These are phyloP conservation scores for Rattus rattus DNA, from an alignment of 2,113 vertebrate genomes.

Conservation along the genomic window DNA sequence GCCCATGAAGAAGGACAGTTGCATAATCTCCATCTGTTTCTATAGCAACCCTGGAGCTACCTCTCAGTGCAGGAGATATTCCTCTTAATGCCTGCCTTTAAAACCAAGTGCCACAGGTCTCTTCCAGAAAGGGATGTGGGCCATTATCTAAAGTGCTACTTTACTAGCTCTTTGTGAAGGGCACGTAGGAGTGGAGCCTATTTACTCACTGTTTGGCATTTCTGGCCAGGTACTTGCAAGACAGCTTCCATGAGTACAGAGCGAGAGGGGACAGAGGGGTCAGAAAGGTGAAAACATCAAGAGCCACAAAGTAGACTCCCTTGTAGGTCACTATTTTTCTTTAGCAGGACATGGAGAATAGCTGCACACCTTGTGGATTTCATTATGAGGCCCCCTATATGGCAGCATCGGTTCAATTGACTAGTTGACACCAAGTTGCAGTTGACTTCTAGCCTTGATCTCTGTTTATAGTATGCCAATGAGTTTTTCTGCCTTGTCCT, in stretches of 20 bases:
- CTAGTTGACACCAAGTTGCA: background rate
- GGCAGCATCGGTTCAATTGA: background rate
- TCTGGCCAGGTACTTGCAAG: background rate
- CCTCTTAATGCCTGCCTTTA: slow-evolving; percentile 47
- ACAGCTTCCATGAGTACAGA: background rate
- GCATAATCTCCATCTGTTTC: slow-evolving; percentile 70
- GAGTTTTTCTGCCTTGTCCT: background rate
- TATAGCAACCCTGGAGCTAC: slow-evolving; percentile 57
- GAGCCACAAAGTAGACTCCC: background rate
- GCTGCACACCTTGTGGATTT: background rate
- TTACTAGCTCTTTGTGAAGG: slow-evolving; percentile 37
- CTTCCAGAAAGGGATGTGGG: slow-evolving; percentile 49
- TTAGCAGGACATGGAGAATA: background rate
- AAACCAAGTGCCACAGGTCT: slow-evolving; percentile 63
- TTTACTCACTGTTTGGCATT: background rate
- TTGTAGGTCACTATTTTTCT: background rate
- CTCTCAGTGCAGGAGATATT: background rate
- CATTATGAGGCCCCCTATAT: background rate
- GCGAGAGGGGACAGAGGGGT: background rate
- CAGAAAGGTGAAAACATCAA: background rate
- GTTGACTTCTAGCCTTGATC: slow-evolving; percentile 43
- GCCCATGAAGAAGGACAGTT: slow-evolving; percentile 48
- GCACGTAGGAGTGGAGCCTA: background rate
- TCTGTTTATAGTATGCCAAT: background rate
- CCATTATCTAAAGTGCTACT: slow-evolving; percentile 72